Evolutionary conservation across 2,113 vertebrate genomes (phyloP), one percentile per base, ranked within the genome.

Genomic region (Pseudolaguvia tuberculata): DNA sequence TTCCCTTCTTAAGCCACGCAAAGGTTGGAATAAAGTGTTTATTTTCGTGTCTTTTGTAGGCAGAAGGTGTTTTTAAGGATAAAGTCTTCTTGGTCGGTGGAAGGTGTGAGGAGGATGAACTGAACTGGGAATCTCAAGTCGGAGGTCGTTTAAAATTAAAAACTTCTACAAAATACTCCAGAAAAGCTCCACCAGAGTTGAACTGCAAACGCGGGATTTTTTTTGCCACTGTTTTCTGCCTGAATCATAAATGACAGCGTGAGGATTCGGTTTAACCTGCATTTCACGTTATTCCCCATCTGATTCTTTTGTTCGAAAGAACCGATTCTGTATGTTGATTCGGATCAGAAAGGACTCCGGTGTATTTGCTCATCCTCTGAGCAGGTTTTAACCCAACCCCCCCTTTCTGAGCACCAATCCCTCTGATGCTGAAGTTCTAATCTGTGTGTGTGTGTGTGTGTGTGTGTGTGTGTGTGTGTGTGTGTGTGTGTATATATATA

Each of bases 401-500:
- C n/a, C 39, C 18, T 47, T 8, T 58, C 2, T 71, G 55, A n/a
- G 12, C 6, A 18, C 17, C 70, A 71, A 50, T 11, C 63, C 45
- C 63, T 67, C 53, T 42, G 69, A 58, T 47, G 52, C n/a, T 3
- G 17, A 59, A 23, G 50, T 48, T n/a, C 23, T 18, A 5, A n/a
- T 71, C 21, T 76, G 73, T 80, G 27, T 58, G 27, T 58, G 17
- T 35, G 5, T 25, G 27, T 61, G 58, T 63, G 62, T 84, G 76
- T 86, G 5, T 25, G 27, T 61, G 58, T 63, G 62, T 84, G 76
- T 86, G n/a, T 76, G 73, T 80, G 27, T 58, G 27, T 58, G 17
- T 35, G 5, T 25, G 27, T 61, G 58, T 63, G 62, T 84, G 76
- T 86, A 81, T n/a, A n/a, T n/a, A n/a, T n/a, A n/a, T n/a, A n/a